phyloP scores from a whole-genome alignment of 1,140 invertebrate species.

The Camponotus pennsylvanicus region DNA sequence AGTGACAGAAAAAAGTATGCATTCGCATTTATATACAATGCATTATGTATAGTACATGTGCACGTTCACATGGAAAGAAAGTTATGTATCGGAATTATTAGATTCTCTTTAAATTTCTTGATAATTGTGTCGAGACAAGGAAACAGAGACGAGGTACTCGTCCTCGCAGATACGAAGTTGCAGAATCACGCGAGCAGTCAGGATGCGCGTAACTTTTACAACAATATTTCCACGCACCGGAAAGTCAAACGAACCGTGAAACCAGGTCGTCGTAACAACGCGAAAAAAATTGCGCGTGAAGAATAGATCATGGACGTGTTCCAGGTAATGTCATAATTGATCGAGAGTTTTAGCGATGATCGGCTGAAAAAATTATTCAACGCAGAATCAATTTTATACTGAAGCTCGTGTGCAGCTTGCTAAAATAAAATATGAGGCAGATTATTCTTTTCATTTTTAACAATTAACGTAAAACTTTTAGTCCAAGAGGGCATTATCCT shows the following conservation, averaged over 20 bases:
- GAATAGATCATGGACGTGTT: conserved; percentile 22
- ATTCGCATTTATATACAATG: background rate
- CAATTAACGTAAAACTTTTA: background rate
- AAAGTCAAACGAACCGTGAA: conserved; percentile 84
- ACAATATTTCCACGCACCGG: conserved; percentile 79
- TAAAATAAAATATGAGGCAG: background rate
- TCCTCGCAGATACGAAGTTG: background rate
- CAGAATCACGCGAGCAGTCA: conserved; percentile 55
- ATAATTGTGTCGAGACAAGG: background rate
- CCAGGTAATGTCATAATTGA: conserved; percentile 52
- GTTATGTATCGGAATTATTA: background rate
- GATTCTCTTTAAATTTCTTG: background rate
- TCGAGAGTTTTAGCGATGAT: background rate
- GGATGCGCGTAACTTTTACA: conserved; percentile 53
- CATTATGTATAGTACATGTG: background rate
- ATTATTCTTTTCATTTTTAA: background rate
- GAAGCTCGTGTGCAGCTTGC: background rate
- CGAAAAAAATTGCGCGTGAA: conserved; percentile 43
- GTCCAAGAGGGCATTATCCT: conserved; percentile 12
- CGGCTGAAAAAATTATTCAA: background rate
- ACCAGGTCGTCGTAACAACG: conserved; percentile 79
- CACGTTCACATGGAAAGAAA: background rate
- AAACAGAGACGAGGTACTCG: background rate
- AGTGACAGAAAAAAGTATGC: conserved; percentile 7
- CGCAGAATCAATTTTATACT: background rate